These are phyloP conservation scores for Elephantulus edwardii DNA, from an alignment of 2,113 vertebrate genomes.

Conservation along the genomic window DNA sequence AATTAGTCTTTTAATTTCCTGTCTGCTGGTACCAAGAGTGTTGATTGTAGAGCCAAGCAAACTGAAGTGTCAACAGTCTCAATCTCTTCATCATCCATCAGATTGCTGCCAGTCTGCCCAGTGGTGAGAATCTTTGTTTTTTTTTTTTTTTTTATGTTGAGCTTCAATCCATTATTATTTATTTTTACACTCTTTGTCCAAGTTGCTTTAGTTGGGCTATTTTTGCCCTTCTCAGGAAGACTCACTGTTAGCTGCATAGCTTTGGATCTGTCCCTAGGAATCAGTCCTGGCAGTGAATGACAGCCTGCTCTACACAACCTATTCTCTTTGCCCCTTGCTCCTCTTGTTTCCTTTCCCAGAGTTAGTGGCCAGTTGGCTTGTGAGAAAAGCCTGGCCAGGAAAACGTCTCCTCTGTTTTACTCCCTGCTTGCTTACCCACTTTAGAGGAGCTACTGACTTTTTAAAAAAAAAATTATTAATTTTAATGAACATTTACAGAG, in stretches of 20 bases:
- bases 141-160: no score
- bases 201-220: background rate
- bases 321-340: background rate
- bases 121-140: no score
- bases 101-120: no score
- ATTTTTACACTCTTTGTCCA: background rate
- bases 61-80: no score
- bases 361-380: background rate
- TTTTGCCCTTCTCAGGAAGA: background rate
- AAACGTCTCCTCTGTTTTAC: background rate
- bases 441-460: no score
- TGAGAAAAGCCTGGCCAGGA: background rate
- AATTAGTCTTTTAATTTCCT: no score
- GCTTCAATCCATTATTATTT: no score
- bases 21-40: no score
- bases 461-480: no score
- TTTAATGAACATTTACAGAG: no score
- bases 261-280: background rate
- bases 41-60: no score
- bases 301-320: background rate
- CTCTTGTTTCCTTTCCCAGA: background rate
- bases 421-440: background rate
- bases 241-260: background rate
- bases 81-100: no score
- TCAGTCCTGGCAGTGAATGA: background rate